phyloP scores from a whole-genome alignment of 2,113 vertebrate genomes.

The Callipepla californica region DNA sequence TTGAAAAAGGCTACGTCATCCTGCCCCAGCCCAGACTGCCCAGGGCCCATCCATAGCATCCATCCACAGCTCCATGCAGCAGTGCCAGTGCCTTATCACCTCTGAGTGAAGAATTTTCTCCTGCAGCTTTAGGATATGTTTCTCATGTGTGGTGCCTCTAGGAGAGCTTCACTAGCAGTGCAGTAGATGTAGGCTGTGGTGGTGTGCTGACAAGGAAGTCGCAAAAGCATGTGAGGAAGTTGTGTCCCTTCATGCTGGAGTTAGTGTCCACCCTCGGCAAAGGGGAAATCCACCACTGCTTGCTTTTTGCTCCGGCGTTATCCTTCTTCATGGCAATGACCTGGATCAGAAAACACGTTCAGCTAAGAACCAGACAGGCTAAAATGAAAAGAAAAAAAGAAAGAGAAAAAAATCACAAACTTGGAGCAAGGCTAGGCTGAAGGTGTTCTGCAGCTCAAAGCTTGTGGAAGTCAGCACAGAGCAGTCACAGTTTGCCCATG shows the following conservation, averaged over 20 bases:
- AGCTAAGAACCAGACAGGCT: background rate
- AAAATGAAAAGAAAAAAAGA: background rate
- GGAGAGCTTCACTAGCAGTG: background rate
- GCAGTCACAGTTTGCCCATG: background rate
- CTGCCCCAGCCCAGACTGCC: background rate
- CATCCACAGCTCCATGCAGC: background rate
- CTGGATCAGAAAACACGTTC: background rate
- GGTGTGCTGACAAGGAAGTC: background rate
- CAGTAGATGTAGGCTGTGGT: background rate
- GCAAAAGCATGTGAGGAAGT: background rate
- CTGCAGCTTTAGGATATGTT: background rate
- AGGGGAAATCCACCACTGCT: background rate
- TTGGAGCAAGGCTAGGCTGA: background rate
- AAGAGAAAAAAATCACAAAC: background rate
- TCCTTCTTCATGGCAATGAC: background rate
- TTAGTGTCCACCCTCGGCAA: background rate
- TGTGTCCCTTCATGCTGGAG: background rate
- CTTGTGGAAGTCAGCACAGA: background rate
- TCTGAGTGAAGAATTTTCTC: background rate
- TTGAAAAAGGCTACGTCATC: background rate
- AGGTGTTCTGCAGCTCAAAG: background rate
- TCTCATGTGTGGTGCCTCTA: background rate
- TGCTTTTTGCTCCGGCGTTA: background rate
- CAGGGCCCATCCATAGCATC: background rate
- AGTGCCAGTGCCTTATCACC: background rate